Evolutionary conservation across 2,797 vertebrate genomes (phyloP).

Genomic region (Lepus oiostolus): DNA sequence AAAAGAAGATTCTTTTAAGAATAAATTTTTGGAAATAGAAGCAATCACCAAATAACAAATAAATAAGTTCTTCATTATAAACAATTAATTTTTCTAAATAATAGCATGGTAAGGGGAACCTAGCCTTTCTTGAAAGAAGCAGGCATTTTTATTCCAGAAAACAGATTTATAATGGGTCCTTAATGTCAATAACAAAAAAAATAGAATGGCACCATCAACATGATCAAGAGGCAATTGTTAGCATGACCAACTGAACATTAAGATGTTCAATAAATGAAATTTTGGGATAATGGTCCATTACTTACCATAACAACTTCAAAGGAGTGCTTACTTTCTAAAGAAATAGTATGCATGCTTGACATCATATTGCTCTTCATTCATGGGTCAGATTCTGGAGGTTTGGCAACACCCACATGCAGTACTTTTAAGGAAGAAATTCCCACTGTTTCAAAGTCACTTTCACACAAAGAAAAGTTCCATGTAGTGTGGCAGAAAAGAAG

Average conservation of each 20-base stretch:
- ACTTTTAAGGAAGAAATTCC: slow-evolving; percentile 60
- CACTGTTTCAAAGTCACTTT: slow-evolving; percentile 74
- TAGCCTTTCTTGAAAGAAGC: neutral
- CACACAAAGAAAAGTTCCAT: slow-evolving; percentile 19
- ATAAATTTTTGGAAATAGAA: neutral
- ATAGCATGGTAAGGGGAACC: neutral
- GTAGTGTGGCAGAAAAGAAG: neutral
- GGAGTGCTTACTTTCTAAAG: slow-evolving; percentile 52
- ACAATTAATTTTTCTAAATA: slow-evolving; percentile 32
- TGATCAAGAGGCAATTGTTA: slow-evolving; percentile 62
- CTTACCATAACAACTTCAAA: slow-evolving; percentile 56
- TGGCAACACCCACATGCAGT: neutral
- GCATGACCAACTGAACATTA: slow-evolving; percentile 61
- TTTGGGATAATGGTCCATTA: slow-evolving; percentile 72
- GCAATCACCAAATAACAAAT: neutral
- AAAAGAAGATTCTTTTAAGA: slow-evolving; percentile 11
- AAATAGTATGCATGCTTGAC: slow-evolving; percentile 43
- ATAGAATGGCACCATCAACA: slow-evolving; percentile 31
- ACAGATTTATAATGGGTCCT: neutral
- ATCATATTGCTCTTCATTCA: slow-evolving; percentile 58
- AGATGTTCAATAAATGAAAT: slow-evolving; percentile 74
- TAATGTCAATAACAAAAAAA: slow-evolving; percentile 65
- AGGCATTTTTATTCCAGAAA: slow-evolving; percentile 45
- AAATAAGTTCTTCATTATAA: slow-evolving; percentile 24
- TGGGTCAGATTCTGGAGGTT: slow-evolving; percentile 24